Percentiles rank a stretch among this genome's conserved stretches.
phyloP scores from a whole-genome alignment of 2,113 vertebrate species.

The Miniopterus natalensis region DNA sequence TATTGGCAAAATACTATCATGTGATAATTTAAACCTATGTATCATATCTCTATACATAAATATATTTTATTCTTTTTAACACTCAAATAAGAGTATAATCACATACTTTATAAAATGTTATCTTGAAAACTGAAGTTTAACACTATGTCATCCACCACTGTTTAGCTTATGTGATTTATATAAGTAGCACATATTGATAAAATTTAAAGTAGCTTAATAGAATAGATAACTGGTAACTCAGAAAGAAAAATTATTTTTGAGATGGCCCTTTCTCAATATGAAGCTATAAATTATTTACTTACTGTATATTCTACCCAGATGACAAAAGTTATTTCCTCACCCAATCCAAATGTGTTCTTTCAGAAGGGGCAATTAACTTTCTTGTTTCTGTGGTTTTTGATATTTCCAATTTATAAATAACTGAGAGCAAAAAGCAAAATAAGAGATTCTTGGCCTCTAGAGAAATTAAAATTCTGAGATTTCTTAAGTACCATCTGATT shows the following conservation, averaged over 20 bases:
- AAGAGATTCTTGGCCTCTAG: neutral
- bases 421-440: neutral
- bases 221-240: conserved; percentile 46
- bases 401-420: conserved; percentile 30
- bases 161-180: neutral
- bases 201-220: conserved; percentile 46
- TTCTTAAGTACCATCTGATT: conserved; percentile 33
- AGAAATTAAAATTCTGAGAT: conserved; percentile 51
- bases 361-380: conserved; percentile 30
- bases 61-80: conserved; percentile 40
- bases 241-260: conserved; percentile 35
- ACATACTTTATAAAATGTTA: conserved; percentile 10
- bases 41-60: neutral
- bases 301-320: neutral
- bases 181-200: conserved; percentile 17
- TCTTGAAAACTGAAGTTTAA: conserved; percentile 17
- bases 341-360: conserved; percentile 21
- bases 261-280: neutral
- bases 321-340: neutral
- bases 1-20: conserved; percentile 6
- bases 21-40: neutral
- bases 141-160: neutral
- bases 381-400: conserved; percentile 12
- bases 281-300: conserved; percentile 33
- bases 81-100: neutral